Evolutionary conservation across 2,113 vertebrate species (phyloP).

Genomic region (Eurystomus gularis): DNA sequence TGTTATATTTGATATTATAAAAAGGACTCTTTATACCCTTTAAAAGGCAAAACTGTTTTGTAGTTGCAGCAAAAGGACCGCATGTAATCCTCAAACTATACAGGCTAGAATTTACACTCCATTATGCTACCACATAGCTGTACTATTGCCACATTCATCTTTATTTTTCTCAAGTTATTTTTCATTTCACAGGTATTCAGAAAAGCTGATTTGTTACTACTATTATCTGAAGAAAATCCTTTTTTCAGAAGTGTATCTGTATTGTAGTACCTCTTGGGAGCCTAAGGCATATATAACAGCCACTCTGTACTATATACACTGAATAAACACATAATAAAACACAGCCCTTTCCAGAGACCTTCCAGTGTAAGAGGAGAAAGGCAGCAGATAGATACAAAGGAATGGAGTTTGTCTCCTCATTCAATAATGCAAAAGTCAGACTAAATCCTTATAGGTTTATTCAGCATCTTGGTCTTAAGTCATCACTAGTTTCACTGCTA

Average conservation of each 20-base stretch:
- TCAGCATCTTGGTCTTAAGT: not conserved
- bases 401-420: not conserved
- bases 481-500: not conserved
- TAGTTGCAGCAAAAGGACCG: not conserved
- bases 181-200: not conserved
- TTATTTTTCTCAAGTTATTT: not conserved
- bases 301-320: accelerated
- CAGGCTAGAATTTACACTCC: not conserved
- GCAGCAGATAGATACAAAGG: not conserved
- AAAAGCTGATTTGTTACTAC: not conserved
- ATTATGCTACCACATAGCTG: not conserved
- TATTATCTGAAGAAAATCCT: not conserved
- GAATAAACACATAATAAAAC: not conserved
- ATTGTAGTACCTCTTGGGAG: not conserved
- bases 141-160: not conserved
- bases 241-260: not conserved
- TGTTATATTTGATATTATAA: not conserved
- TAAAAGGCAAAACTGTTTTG: not conserved
- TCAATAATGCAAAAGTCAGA: not conserved
- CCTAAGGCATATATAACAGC: not conserved
- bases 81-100: not conserved
- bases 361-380: not conserved
- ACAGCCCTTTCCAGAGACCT: not conserved
- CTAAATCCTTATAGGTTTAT: not conserved
- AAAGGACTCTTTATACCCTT: not conserved